Evolutionary conservation across 2,888 invertebrate species (phyloP).

Genomic region (Glaucopsyche alexis): DNA sequence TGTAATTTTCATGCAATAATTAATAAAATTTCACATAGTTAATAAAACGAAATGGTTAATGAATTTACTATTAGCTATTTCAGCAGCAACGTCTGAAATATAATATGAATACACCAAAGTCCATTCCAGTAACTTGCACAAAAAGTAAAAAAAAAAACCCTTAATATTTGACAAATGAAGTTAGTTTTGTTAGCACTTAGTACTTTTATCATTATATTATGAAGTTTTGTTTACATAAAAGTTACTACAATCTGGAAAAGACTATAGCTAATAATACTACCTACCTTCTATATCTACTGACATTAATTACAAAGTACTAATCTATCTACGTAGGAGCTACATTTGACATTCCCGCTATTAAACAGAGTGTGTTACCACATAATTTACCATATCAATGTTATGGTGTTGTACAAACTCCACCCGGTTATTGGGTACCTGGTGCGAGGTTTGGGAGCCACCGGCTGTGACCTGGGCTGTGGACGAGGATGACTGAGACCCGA

Average conservation of each 20-base stretch:
- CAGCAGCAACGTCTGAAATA: neutral
- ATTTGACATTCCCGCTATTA: conserved; percentile 65
- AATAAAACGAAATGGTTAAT: neutral
- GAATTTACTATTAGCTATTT: neutral
- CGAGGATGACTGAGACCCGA: conserved; percentile 3
- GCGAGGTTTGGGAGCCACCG: conserved; percentile 58
- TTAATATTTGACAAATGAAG: neutral
- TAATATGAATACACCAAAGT: neutral
- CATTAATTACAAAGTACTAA: neutral
- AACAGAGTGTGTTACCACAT: conserved; percentile 64
- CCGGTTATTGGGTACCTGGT: conserved; percentile 78
- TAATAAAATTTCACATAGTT: neutral
- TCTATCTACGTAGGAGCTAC: conserved; percentile 55
- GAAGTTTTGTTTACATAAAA: neutral
- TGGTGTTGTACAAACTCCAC: conserved; percentile 79
- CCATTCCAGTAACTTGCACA: neutral
- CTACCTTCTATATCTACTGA: neutral
- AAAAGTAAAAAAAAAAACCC: too few relatives aligned
- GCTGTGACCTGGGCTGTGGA: conserved; percentile 47
- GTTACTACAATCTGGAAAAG: neutral
- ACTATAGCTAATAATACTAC: neutral
- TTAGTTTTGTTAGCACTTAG: neutral
- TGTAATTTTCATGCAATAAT: conserved; percentile 24
- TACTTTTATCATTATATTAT: neutral
- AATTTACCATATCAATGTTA: conserved; percentile 79